Evolutionary conservation across 2,797 vertebrate genomes (phyloP).

Genomic region (Zonotrichia albicollis): DNA sequence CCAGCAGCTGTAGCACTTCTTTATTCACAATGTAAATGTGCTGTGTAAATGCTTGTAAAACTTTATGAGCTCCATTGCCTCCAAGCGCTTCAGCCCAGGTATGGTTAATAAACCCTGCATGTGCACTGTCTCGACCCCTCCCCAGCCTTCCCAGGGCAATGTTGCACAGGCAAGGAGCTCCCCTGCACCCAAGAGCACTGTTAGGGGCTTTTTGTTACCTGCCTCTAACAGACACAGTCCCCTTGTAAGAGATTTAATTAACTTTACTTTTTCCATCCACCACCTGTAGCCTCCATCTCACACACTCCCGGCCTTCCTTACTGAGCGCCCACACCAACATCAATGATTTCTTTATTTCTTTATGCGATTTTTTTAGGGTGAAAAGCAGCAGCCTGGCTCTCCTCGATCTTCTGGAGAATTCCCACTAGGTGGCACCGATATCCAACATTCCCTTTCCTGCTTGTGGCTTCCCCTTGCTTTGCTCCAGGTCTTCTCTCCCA

Average conservation of each 20-base stretch:
- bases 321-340: neutral
- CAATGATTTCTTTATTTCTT: neutral
- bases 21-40: conserved; percentile 27
- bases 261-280: neutral
- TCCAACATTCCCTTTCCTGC: neutral
- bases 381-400: neutral
- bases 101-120: conserved; percentile 9
- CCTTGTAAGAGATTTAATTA: neutral
- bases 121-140: neutral
- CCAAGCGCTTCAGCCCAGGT: conserved; percentile 8
- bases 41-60: conserved; percentile 59
- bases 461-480: neutral
- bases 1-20: conserved; percentile 13
- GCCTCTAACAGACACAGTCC: neutral
- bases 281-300: neutral
- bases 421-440: conserved; percentile 59
- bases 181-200: neutral
- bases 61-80: conserved; percentile 30
- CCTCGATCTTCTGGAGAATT: neutral
- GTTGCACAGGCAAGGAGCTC: neutral
- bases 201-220: neutral
- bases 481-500: neutral
- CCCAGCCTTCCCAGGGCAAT: neutral
- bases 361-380: fast-evolving
- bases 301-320: neutral